Conservation (phyloP, 1,140 invertebrate species). For the Drosophila pectinifera region DNA sequence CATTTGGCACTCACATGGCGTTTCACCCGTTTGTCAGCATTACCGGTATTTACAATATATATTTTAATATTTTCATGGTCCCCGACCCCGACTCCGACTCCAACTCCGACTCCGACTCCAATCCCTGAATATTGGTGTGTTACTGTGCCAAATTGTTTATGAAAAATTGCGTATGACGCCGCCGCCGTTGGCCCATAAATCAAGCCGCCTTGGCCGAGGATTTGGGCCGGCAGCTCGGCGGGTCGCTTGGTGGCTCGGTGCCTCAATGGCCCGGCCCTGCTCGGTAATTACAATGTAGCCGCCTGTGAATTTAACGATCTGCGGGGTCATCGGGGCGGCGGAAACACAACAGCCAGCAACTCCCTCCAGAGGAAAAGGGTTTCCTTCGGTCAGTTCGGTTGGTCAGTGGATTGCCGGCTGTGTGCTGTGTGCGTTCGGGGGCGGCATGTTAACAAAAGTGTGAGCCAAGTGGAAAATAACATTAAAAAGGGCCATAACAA, state of each 20-base stretch:
- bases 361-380: slow-evolving; percentile 38
- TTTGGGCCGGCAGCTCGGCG: slow-evolving; percentile 73
- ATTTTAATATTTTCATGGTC: slow-evolving; percentile 53
- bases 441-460: slow-evolving; percentile 80
- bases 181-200: slow-evolving; percentile 75
- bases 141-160: slow-evolving; percentile 83
- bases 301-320: slow-evolving; percentile 81
- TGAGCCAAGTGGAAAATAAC: slow-evolving; percentile 84
- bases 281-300: slow-evolving; percentile 82
- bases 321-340: slow-evolving; percentile 48
- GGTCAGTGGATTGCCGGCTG: slow-evolving; percentile 37
- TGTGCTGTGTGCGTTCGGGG: slow-evolving; percentile 49
- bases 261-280: slow-evolving; percentile 29
- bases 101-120: background rate
- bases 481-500: slow-evolving; percentile 82
- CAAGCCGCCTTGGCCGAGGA: slow-evolving; percentile 74
- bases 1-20: slow-evolving; percentile 56
- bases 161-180: slow-evolving; percentile 81
- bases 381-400: slow-evolving; percentile 58
- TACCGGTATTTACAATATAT: slow-evolving; percentile 82
- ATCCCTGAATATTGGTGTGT: slow-evolving; percentile 56
- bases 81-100: slow-evolving; percentile 1
- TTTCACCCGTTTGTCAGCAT: slow-evolving; percentile 65
- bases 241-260: slow-evolving; percentile 36
- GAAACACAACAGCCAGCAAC: slow-evolving; percentile 53